A percentile compares a stretch with the other conserved stretches of the same genome.
Evolutionary conservation across 2,888 invertebrate species (phyloP).

Genomic region (Pseudococcus viburni): DNA sequence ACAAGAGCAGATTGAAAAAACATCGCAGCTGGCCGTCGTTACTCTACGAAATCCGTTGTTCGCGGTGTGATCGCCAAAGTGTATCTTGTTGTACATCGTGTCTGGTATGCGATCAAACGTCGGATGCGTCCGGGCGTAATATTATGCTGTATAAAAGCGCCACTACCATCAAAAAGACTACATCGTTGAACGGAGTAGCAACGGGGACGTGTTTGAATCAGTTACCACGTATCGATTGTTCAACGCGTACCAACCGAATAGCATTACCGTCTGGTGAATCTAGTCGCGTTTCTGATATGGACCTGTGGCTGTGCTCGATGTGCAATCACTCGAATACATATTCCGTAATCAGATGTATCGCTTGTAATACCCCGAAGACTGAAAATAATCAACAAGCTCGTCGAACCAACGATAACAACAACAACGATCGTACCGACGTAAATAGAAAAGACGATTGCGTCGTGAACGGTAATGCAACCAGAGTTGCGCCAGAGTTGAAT

Average conservation of each 20-base stretch:
- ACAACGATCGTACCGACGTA: neutral
- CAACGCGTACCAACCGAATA: neutral
- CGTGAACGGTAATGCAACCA: conserved; percentile 1
- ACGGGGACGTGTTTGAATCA: neutral
- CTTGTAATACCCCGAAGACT: conserved; percentile 79
- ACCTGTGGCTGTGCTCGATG: conserved; percentile 80
- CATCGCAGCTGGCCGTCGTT: conserved; percentile 45
- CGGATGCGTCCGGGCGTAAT: neutral
- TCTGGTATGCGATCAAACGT: neutral
- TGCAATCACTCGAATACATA: conserved; percentile 85
- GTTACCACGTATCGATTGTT: conserved; percentile 36
- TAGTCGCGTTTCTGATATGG: conserved; percentile 58
- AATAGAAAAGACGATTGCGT: neutral
- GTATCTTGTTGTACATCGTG: conserved; percentile 31
- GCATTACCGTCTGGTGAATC: neutral
- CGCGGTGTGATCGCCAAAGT: neutral
- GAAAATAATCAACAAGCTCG: neutral
- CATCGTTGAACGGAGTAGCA: neutral
- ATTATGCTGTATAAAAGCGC: conserved; percentile 52
- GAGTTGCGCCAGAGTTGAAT: neutral
- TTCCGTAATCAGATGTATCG: conserved; percentile 78
- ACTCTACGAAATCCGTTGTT: conserved; percentile 15
- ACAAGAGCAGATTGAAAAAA: conserved; percentile 4
- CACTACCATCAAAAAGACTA: neutral
- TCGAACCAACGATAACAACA: conserved; percentile 21